A percentile compares a stretch with the other conserved stretches of the same genome.
These are phyloP conservation scores for Alethe castanea DNA, from an alignment of 2,113 vertebrate species.

Conservation along the genomic window DNA sequence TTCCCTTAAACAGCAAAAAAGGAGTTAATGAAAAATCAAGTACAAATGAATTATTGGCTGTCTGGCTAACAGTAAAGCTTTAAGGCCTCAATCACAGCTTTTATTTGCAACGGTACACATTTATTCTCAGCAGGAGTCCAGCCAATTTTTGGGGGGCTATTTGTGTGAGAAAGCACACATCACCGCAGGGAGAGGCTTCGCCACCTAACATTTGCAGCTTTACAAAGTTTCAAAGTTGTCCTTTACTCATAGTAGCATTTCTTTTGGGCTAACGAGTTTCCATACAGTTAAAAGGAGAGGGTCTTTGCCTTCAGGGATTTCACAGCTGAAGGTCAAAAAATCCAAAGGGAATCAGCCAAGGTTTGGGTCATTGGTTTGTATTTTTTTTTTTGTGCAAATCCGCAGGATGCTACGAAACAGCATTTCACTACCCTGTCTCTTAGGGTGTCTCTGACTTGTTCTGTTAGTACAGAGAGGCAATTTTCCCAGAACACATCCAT, in stretches of 20 bases:
- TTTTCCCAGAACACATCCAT: background rate
- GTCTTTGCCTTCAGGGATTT: background rate
- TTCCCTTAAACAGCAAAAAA: constrained; percentile 13
- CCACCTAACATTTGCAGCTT: background rate
- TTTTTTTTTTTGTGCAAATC: background rate
- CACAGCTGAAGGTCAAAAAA: constrained; percentile 17
- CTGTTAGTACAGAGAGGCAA: background rate
- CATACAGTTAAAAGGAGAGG: background rate
- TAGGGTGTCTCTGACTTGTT: background rate
- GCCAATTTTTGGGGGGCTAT: background rate
- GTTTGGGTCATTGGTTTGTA: background rate
- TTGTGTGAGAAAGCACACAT: background rate
- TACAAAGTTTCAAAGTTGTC: background rate
- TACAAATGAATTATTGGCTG: constrained; percentile 38
- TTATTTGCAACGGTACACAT: background rate
- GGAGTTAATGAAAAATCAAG: constrained; percentile 44
- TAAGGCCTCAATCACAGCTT: background rate
- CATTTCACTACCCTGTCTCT: background rate
- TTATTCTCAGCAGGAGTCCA: background rate
- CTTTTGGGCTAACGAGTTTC: background rate
- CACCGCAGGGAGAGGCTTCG: background rate
- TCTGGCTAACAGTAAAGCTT: background rate
- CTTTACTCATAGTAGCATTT: background rate
- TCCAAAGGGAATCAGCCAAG: background rate
- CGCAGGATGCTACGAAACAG: background rate